These are phyloP conservation scores for Epirrhoe alternata DNA, from an alignment of 2,888 invertebrate genomes.

Conservation along the genomic window DNA sequence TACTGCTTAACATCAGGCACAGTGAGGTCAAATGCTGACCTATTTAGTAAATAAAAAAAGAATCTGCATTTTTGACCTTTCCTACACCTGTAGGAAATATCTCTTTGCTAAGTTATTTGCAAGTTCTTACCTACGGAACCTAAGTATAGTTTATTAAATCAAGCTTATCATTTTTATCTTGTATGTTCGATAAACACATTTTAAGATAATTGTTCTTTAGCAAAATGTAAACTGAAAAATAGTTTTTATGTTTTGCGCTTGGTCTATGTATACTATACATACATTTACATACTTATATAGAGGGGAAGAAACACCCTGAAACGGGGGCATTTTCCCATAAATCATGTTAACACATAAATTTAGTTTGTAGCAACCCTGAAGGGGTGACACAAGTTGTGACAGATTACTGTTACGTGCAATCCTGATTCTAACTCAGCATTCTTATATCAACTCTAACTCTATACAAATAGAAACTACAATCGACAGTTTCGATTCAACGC, in stretches of 20 bases:
- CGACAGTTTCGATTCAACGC: neutral
- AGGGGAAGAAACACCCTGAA: slow-evolving; percentile 41
- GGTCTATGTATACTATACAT: slow-evolving; percentile 9
- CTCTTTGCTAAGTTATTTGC: too few species aligned
- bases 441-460: slow-evolving; percentile 21
- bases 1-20: too few species aligned
- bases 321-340: slow-evolving; percentile 69
- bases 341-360: slow-evolving; percentile 83
- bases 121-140: too few species aligned
- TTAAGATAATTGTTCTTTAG: too few species aligned
- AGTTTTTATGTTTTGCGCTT: neutral
- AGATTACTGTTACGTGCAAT: slow-evolving; percentile 54
- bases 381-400: slow-evolving; percentile 70
- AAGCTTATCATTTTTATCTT: too few species aligned
- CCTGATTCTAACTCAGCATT: slow-evolving; percentile 4
- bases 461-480: neutral
- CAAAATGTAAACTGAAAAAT: too few species aligned
- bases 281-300: slow-evolving; percentile 19
- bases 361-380: slow-evolving; percentile 66
- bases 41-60: too few species aligned
- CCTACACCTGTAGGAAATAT: too few species aligned
- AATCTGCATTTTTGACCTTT: too few species aligned
- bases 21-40: too few species aligned
- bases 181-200: too few species aligned
- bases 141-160: too few species aligned